Base-by-base conservation (phyloP, 1,140 invertebrate species). In the Platorchestia sp. region DNA sequence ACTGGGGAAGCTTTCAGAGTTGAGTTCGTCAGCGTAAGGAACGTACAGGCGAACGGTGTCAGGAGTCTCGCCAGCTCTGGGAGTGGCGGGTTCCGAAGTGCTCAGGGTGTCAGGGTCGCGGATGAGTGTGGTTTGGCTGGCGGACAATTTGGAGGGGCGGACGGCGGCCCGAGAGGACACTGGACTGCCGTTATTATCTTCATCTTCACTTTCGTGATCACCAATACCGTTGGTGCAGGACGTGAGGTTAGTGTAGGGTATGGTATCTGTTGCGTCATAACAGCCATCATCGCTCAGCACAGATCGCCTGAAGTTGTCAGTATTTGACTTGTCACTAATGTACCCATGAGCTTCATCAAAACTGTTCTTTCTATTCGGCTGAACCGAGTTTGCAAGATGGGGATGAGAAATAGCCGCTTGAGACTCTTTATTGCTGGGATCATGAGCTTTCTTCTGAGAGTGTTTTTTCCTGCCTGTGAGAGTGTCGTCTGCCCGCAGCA, bases 1-100 rank as follows among this genome's bases (percentile, higher is more conserved):
- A 90, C 59, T 89, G 95, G 86, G n/a, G 95, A 95, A 43, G 53
- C 93, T 36, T 7, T 87, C 53, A 41, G 93, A 45, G 43, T 89
- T 87, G 91, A 90, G 93, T 86, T 95, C 95, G 90, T 95, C 95
- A 91, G 96, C 96, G 95, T 96, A 96, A 87, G 96, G 96, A 95
- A 96, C 96, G 95, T 96, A 96, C 44, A 96, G 96, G 36, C 96
- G 95, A 51, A 96, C 96, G 44, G 96, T 96, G 95, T 96, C 96
- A 44, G 96, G 96, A 27, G 96, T 96, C 86, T 96, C 96, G 19
- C 95, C 95, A 86, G 96, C 96, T 95, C 96, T 96, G 0, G 96
- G 96, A 22, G 96, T 96, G 40, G 95, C 95, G 6, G 96, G 96
- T 95, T 96, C 96, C 40, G 95, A 96, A 27, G 93, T 95, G 51